These are phyloP conservation scores for Drosophila parabipectinata DNA, from an alignment of 1,140 invertebrate genomes.

Conservation along the genomic window DNA sequence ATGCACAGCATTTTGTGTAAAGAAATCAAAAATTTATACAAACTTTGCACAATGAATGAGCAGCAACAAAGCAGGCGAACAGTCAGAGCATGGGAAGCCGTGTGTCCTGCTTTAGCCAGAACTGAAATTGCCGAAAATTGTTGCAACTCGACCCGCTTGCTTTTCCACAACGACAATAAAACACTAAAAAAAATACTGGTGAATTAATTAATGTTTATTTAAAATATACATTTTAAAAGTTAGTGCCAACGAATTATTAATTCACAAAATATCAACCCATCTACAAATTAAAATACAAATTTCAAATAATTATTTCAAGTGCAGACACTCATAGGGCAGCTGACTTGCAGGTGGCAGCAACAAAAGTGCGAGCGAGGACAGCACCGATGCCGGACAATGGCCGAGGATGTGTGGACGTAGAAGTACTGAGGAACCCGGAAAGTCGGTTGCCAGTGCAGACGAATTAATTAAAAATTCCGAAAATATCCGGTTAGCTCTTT, in stretches of 20 bases:
- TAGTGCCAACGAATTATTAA: no score
- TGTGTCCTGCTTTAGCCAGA: conserved; percentile 48
- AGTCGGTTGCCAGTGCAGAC: conserved; percentile 28
- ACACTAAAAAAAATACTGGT: conserved; percentile 26
- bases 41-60: conserved; percentile 82
- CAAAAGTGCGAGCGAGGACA: conserved; percentile 58
- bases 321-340: conserved; percentile 19
- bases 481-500: conserved; percentile 81
- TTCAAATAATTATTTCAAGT: not conserved
- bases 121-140: conserved; percentile 78
- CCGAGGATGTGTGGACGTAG: conserved; percentile 51
- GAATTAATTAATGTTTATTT: not conserved
- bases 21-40: conserved; percentile 82
- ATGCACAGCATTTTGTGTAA: conserved; percentile 82
- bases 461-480: conserved; percentile 82
- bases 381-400: conserved; percentile 31
- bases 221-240: not conserved
- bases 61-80: conserved; percentile 66
- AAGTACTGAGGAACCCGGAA: conserved; percentile 2
- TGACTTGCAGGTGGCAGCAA: conserved; percentile 57
- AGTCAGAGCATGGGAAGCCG: not conserved
- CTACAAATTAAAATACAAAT: not conserved
- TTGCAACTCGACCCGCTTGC: conserved; percentile 52
- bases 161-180: conserved; percentile 44
- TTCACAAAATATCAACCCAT: no score